Evolutionary conservation across 1,140 invertebrate species (phyloP).

Genomic region (Drosophila guanche): DNA sequence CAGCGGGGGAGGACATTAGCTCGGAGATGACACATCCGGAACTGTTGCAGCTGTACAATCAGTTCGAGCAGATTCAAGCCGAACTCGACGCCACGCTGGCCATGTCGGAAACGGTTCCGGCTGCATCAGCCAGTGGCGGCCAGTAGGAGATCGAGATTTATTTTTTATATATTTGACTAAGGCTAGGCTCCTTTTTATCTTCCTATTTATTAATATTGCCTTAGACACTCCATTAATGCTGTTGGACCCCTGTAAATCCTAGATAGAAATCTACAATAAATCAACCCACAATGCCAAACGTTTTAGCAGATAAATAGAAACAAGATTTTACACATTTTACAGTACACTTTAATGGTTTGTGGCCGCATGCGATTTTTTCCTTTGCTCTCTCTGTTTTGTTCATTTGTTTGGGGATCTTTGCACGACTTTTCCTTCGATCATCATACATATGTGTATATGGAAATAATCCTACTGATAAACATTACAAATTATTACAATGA

Average conservation of each 20-base stretch:
- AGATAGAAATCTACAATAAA: background rate
- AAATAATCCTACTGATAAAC: slow-evolving; percentile 76
- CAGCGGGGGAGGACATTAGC: slow-evolving; percentile 75
- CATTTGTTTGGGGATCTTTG: slow-evolving; percentile 9
- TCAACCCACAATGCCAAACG: no score
- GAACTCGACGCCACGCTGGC: slow-evolving; percentile 76
- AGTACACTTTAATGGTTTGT: slow-evolving; percentile 48
- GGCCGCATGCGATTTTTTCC: slow-evolving; percentile 13
- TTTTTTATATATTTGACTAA: background rate
- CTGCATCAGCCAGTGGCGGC: background rate
- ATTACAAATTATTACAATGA: slow-evolving; percentile 81
- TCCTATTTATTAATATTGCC: slow-evolving; percentile 14
- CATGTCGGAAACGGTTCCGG: slow-evolving; percentile 38
- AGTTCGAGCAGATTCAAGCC: slow-evolving; percentile 77
- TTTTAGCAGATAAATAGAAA: background rate
- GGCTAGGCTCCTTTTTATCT: background rate
- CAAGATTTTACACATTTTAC: slow-evolving; percentile 28
- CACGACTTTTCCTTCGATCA: slow-evolving; percentile 3
- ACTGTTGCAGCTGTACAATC: slow-evolving; percentile 76
- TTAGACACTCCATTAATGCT: background rate
- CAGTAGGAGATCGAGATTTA: slow-evolving; percentile 3
- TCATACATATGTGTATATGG: background rate
- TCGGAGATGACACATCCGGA: slow-evolving; percentile 82
- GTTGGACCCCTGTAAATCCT: background rate
- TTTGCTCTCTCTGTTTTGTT: slow-evolving; percentile 35